A percentile compares a stretch with the other conserved stretches of the same genome.
Evolutionary conservation across 2,113 vertebrate genomes (phyloP).

Genomic region (Pachypanchax playfairii): DNA sequence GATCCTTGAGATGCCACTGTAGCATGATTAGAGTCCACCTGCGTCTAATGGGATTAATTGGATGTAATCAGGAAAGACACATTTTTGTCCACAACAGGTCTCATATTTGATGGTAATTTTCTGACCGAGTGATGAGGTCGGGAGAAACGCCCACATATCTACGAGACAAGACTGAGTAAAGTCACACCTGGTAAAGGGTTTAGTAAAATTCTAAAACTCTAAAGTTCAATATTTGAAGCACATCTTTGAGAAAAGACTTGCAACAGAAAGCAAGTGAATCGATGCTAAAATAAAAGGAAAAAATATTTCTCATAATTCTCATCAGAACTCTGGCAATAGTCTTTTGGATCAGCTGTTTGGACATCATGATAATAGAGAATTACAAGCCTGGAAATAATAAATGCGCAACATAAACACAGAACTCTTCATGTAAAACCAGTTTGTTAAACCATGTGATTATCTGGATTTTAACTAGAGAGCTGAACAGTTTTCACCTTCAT

Average conservation of each 20-base stretch:
- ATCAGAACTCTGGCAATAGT: too few relatives aligned
- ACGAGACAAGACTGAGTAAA: not conserved
- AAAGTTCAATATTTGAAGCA: not conserved
- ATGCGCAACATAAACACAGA: too few relatives aligned
- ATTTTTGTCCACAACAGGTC: not conserved
- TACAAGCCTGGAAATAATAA: too few relatives aligned
- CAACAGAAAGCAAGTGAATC: too few relatives aligned
- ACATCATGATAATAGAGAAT: too few relatives aligned
- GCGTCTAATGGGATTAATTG: conserved; percentile 10
- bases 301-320: too few relatives aligned
- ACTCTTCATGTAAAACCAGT: too few relatives aligned
- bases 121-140: not conserved
- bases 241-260: not conserved
- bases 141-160: not conserved
- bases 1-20: conserved; percentile 14
- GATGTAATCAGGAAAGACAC: conserved; percentile 19
- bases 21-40: conserved; percentile 19
- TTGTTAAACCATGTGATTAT: too few relatives aligned
- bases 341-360: too few relatives aligned
- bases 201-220: not conserved
- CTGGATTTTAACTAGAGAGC: too few relatives aligned
- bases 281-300: too few relatives aligned
- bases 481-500: not conserved
- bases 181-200: not conserved
- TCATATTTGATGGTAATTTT: not conserved